phyloP scores from a whole-genome alignment of 2,113 vertebrate genomes.

The Chlamydotis undulata region DNA sequence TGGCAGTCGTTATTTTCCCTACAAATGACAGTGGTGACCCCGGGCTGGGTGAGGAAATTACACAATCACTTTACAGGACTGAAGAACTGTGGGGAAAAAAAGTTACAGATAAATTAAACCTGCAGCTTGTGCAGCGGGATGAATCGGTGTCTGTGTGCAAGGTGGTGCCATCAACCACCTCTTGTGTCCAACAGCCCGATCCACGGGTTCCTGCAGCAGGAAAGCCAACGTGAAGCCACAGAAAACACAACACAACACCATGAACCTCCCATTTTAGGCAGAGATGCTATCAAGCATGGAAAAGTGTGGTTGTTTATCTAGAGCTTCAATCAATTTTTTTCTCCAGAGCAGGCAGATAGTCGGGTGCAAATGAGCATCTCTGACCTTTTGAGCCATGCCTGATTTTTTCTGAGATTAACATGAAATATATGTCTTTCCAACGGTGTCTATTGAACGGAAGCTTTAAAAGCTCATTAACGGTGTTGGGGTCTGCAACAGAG shows the following conservation, averaged over 20 bases:
- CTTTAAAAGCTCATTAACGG: neutral
- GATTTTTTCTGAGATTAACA: neutral
- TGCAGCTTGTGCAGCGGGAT: neutral
- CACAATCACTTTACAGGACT: neutral
- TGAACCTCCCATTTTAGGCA: neutral
- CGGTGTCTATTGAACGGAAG: neutral
- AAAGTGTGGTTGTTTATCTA: neutral
- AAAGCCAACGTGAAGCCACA: neutral
- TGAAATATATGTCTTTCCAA: neutral
- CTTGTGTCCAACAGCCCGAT: neutral
- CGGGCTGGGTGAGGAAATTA: neutral
- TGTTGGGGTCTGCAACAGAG: neutral
- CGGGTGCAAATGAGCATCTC: neutral
- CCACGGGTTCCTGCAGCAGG: neutral
- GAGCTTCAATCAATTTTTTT: neutral
- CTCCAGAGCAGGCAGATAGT: neutral
- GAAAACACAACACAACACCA: neutral
- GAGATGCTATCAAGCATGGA: neutral
- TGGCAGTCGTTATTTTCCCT: neutral
- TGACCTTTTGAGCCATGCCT: neutral
- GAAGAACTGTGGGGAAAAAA: neutral
- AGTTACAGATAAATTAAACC: neutral
- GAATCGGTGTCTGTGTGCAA: neutral
- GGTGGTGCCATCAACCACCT: neutral
- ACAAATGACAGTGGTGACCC: neutral